Evolutionary conservation across 2,113 vertebrate species (phyloP), one percentile per base, ranked within the genome.

Genomic region (Psittacula cyanocephala): DNA sequence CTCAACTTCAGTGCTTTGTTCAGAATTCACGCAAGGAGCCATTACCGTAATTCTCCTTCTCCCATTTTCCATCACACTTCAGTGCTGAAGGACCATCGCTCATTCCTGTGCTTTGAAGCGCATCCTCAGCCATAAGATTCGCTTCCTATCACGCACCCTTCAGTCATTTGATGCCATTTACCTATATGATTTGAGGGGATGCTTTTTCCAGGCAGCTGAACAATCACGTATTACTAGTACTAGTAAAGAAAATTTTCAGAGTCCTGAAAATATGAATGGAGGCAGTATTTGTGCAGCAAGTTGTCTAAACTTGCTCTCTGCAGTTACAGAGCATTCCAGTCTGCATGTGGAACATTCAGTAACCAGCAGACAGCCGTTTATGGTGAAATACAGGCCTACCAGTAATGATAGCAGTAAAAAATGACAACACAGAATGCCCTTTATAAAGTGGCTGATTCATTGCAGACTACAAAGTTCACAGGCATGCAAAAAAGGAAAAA

Each of bases 251-350:
- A 77, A 92, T 35, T 33, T 69, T 23, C 43, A 24, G 57, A 50
- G 49, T 49, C 20, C 9, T 15, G 13, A 75, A 91, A 76, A 75
- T 8, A 28, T 27, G 55, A 93, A 64, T 24, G 86, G 59, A 89
- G 88, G 89, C 69, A 65, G 88, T 17, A 74, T 28, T 72, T 72
- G 76, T 91, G 82, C 92, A 92, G 33, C 41, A 89, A 78, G 89
- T 93, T 94, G 94, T 91, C 91, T 89, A 91, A 82, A 50, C 84
- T 92, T 81, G 75, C 76, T 77, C 93, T 62, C 94, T 89, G 85
- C 88, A 95, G 96, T 68, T 37, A 43, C 43, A 91, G 95, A 92
- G 89, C 89, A 55, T 92, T 96, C 96, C 95, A 96, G 94, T 35
- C n/a, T 62, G 76, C 37, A 8, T 22, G n/a, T 43, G 92, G 78